phyloP scores from a whole-genome alignment of 2,113 vertebrate species.

The Microcebus ravelobensis region DNA sequence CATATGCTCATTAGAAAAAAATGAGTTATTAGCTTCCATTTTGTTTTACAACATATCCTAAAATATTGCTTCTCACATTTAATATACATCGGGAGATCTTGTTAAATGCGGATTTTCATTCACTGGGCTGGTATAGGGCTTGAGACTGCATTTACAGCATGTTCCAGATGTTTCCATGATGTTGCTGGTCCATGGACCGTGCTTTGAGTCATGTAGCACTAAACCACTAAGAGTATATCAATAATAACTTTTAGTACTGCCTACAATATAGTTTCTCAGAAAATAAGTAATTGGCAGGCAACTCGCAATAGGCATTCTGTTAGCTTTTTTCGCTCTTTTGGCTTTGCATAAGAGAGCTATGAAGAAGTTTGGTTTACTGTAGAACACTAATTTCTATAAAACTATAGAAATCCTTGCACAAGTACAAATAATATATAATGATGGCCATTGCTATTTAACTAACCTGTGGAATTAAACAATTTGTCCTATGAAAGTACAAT shows the following conservation, averaged over 20 bases:
- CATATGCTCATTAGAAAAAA: background rate
- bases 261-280: background rate
- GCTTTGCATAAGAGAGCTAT: background rate
- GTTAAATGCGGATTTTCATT: background rate
- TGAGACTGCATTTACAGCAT: background rate
- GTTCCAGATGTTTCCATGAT: background rate
- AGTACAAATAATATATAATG: background rate
- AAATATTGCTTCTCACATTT: constrained; percentile 30
- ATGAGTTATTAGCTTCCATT: background rate
- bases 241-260: background rate
- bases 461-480: background rate
- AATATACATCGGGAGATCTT: background rate
- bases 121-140: background rate
- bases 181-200: background rate
- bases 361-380: background rate
- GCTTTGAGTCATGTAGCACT: background rate
- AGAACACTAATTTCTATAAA: background rate
- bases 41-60: background rate
- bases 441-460: background rate
- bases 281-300: background rate
- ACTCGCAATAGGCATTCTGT: background rate
- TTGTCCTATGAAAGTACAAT: background rate
- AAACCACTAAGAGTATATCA: background rate
- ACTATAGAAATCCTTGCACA: background rate
- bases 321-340: background rate